Evolutionary conservation across 2,113 vertebrate species (phyloP), one percentile per base, ranked within the genome.

Genomic region (Clarias magur): DNA sequence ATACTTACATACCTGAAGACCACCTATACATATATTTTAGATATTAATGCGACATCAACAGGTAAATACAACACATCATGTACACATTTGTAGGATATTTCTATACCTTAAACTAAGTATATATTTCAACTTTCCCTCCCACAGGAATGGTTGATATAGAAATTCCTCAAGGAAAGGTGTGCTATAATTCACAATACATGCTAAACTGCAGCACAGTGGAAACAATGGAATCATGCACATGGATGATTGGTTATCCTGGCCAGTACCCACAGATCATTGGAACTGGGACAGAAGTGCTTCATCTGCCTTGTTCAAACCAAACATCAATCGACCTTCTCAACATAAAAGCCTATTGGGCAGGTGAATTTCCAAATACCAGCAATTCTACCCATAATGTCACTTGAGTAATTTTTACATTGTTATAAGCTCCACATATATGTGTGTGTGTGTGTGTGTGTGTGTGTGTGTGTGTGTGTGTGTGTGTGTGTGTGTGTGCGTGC

Each of bases 121-220:
- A 15, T 72, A 7, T 56, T 27, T 78, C 27, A 25, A 25, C 48
- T 73, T 78, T 48, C 15, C 63, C 21, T n/a, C 53, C 78, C 27
- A 85, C 80, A 95, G 94, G 94, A 67, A n/a, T 94, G 87, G 93
- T 93, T 12, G 19, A 1, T 5, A 93, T 94, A 0, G n/a, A 88
- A 1, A 11, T 78, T 0, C 93, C 92, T 3, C 0, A 0, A 0
- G 0, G 0, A 0, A 21, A 2, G 19, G 89, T 94, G 65, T 62
- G 56, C 11, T 95, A 93, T 42, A 0, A 0, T 1, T 88, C 91
- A 0, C 1, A 0, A 0, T 79, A 86, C 0, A 0, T 0, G 0
- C 25, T 95, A 12, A 90, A 15, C 0, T 95, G 95, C 85, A 85
- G 2, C 7, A 79, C 78, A 10, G 0, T 0, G 0, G 23, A 42